phyloP scores from a whole-genome alignment of 2,888 invertebrate species.

The Heliconius aoede region DNA sequence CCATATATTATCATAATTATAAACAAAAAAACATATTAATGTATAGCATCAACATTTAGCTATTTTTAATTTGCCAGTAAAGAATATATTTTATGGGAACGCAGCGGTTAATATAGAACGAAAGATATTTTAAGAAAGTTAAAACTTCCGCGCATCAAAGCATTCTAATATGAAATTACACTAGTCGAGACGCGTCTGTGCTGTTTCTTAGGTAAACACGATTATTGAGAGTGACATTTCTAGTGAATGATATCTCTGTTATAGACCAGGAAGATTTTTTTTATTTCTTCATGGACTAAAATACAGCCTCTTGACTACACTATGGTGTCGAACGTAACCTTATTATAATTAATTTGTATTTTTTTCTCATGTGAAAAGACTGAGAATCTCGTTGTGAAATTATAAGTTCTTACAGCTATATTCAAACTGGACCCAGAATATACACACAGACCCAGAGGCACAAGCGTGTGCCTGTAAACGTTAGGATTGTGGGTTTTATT shows the following conservation, averaged over 20 bases:
- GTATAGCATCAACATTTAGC: neutral
- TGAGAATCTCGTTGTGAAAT: no score
- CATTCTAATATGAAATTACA: conserved; percentile 48
- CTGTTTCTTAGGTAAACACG: conserved; percentile 46
- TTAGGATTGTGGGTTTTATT: no score
- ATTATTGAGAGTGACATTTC: conserved; percentile 36
- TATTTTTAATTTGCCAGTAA: conserved; percentile 2
- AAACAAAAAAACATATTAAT: no score
- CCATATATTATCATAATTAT: neutral
- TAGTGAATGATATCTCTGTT: conserved; percentile 30
- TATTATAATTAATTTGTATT: no score
- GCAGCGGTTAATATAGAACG: conserved; percentile 30
- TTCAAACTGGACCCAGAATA: no score
- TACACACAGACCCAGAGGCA: no score
- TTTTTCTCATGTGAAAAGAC: no score
- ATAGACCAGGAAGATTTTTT: neutral
- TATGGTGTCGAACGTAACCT: neutral
- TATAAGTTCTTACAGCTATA: no score
- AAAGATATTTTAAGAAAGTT: conserved; percentile 42
- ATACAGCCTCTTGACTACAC: no score
- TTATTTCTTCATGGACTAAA: no score
- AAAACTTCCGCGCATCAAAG: conserved; percentile 51
- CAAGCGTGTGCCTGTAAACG: no score
- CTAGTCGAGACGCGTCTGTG: conserved; percentile 37
- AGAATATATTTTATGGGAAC: conserved; percentile 14